Evolutionary conservation across 2,888 invertebrate species (phyloP).

Genomic region (Sympetrum striolatum): DNA sequence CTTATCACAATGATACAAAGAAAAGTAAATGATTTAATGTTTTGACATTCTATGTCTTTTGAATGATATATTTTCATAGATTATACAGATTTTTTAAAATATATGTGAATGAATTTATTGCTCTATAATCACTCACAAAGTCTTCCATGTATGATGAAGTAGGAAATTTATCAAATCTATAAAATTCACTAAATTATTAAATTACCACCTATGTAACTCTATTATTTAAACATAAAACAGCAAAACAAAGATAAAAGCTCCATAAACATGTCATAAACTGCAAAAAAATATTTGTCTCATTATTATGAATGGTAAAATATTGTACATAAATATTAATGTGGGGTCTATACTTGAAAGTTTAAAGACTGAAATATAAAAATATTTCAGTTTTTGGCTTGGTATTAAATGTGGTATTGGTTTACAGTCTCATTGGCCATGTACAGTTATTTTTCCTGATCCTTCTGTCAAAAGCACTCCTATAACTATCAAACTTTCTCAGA

Average conservation of each 20-base stretch:
- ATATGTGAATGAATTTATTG: too few relatives aligned
- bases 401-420: slow-evolving; percentile 35
- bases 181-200: neutral
- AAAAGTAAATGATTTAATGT: too few relatives aligned
- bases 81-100: too few relatives aligned
- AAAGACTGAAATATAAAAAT: neutral
- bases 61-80: too few relatives aligned
- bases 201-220: neutral
- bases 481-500: neutral
- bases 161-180: neutral
- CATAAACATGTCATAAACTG: neutral
- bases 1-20: too few relatives aligned
- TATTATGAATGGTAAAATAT: neutral
- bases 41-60: too few relatives aligned
- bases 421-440: slow-evolving; percentile 40
- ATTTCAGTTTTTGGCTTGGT: neutral
- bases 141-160: slow-evolving; percentile 15
- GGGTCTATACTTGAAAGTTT: neutral
- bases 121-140: neutral
- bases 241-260: neutral
- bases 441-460: neutral
- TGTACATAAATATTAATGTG: neutral
- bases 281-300: neutral
- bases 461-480: neutral
- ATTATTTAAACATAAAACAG: neutral